Base-by-base conservation (phyloP, 53 echinoderm and acorn worm species). In the Astropecten irregularis region DNA sequence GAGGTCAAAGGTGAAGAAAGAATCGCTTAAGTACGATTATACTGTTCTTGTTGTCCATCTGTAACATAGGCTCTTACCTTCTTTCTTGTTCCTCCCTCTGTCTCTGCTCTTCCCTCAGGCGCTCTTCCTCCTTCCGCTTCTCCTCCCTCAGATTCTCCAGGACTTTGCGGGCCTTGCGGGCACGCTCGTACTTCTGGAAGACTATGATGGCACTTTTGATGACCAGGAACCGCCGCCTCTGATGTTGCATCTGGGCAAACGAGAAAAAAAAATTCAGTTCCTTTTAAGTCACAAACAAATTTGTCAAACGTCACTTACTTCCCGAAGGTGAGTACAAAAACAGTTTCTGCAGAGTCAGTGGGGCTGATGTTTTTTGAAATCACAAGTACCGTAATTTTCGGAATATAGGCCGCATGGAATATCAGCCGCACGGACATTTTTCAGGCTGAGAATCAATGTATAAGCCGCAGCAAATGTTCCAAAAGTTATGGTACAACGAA, bases 61-160 rank as follows among this genome's bases (percentile, higher is more conserved):
- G n/a, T n/a, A n/a, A n/a, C n/a, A n/a, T n/a, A n/a, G n/a, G 59
- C 71, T 32, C 20, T 77, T 89, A 89, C 88, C 88, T 72, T 42
- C 79, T 87, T 53, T 95, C 95, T 52, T 95, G 88, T 69, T 93
- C 93, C 73, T 88, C 88, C 51, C 93, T 87, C 72, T 70, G 89
- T 22, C 95, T 87, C 60, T 95, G 88, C 70, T 95, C 95, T 83
- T 95, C 95, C 33, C 90, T 73, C 66, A 92, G 46, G 37, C 99
- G 66, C 82, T 99, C 90, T 69, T 99, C 99, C 81, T 99, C 99
- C 57, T 90, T 92, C 71, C 99, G 92, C 72, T 95, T 92, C 86
- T 99, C 99, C 65, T 99, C 99, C 56, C 92, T 94, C 48, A 94
- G 88, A 42, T 86, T 56, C 23, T 81, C 86, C 37, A 94, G 83